Percentiles rank a stretch among this genome's conserved stretches.
phyloP scores from a whole-genome alignment of 2,113 vertebrate genomes.

The Spizaetus ornatus region DNA sequence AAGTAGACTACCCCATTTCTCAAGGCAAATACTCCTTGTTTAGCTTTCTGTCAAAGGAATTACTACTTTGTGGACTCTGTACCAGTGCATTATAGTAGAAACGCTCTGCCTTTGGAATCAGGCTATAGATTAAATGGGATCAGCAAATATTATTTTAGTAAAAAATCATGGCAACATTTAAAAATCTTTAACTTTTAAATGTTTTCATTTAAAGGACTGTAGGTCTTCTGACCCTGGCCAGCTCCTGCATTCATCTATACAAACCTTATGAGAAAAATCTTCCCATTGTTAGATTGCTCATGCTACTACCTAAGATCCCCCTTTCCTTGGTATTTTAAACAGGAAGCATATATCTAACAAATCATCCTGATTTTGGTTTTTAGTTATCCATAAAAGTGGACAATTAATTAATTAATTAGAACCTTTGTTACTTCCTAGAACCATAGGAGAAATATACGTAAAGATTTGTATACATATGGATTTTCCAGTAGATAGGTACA shows the following conservation, averaged over 20 bases:
- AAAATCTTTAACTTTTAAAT: neutral
- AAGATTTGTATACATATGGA: rapidly evolving
- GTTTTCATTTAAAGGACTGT: neutral
- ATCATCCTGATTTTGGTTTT: neutral
- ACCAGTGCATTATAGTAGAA: neutral
- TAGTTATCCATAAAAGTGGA: neutral
- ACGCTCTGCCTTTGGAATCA: neutral
- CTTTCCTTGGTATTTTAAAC: neutral
- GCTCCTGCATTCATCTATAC: neutral
- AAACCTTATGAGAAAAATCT: neutral
- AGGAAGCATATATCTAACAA: neutral
- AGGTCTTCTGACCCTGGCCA: neutral
- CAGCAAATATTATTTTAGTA: neutral
- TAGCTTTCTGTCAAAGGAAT: neutral
- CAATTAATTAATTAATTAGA: neutral
- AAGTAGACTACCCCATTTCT: neutral
- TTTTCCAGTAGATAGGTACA: neutral
- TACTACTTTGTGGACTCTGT: neutral
- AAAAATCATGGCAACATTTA: neutral
- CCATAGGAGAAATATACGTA: neutral
- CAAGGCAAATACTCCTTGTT: neutral
- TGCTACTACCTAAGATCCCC: rapidly evolving
- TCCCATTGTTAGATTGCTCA: rapidly evolving
- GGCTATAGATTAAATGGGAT: neutral
- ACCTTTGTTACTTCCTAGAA: neutral